Base-by-base conservation (phyloP, 2,888 invertebrate genomes). In the Harpalus rufipes region DNA sequence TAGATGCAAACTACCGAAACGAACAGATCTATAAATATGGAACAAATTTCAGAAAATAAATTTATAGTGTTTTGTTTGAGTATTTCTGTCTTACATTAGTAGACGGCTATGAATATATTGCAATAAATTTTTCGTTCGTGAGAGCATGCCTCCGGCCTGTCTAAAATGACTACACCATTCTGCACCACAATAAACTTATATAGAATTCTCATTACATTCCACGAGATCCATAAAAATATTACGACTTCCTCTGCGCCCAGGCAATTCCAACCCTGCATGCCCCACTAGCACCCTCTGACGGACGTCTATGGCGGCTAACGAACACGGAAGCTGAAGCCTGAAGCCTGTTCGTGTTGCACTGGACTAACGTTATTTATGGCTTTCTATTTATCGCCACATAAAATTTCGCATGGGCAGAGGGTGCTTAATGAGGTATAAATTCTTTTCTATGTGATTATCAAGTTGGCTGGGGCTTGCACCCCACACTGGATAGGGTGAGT, bases 341-440 rank as follows among this genome's bases (percentile, higher is more conserved):
- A 32, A 32, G 65, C 63, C 41, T 59, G 16, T 80, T 65, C 72
- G 72, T 82, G 82, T 72, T 59, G 76, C 81, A 81, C 56, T 59
- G 41, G 58, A 74, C 80, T 61, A 61, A 63, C 83, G 83, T 83
- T 84, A 84, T 84, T 84, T 84, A 84, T 84, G 84, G 76, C 7
- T 65, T 84, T 84, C 78, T 84, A 84, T 84, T 84, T 84, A 84
- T 84, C 84, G 84, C 63, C 65, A 84, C 84, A 84, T 84, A 84
- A 84, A 84, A 84, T 84, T 78, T 18, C 78, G 63, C 63, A 74
- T 74, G 74, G 82, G 41, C 63, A 51, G 41, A 76, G 83, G 83
- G 84, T 84, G 84, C 44, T 78, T 78, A 84, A 84, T 84, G 84
- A 84, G 84, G 78, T 78, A 84, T 84, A 61, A 84, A 84, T 84